These are phyloP conservation scores for Cremastinae sp. DNA, from an alignment of 2,888 invertebrate species.

Conservation along the genomic window DNA sequence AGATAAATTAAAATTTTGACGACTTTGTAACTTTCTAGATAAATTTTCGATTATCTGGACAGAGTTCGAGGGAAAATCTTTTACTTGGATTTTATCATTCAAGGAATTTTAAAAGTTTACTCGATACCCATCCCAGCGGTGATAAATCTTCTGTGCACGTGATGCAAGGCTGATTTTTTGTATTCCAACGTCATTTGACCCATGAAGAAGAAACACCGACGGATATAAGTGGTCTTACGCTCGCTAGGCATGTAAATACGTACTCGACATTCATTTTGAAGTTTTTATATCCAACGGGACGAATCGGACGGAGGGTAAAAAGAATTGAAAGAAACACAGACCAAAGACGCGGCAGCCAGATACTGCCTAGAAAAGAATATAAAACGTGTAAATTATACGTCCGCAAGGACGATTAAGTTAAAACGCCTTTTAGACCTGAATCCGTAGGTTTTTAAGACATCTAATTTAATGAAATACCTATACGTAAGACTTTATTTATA, in stretches of 20 bases:
- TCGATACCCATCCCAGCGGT: too few relatives aligned
- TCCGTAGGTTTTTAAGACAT: conserved; percentile 54
- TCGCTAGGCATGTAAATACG: conserved; percentile 2
- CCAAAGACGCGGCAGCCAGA: conserved; percentile 75
- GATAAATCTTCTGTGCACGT: too few relatives aligned
- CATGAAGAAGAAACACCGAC: neutral
- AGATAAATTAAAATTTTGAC: too few relatives aligned
- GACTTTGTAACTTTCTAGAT: too few relatives aligned
- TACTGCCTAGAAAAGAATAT: conserved; percentile 66
- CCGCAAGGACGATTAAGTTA: conserved; percentile 35
- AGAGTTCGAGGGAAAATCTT: too few relatives aligned
- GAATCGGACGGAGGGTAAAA: conserved; percentile 13
- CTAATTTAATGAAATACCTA: conserved; percentile 65
- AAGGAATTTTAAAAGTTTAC: too few relatives aligned
- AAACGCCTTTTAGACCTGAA: conserved; percentile 45
- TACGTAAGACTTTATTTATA: conserved; percentile 74
- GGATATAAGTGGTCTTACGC: neutral
- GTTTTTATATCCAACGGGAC: conserved; percentile 31
- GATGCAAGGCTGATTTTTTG: neutral
- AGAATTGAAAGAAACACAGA: conserved; percentile 60
- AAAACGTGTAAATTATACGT: conserved; percentile 33
- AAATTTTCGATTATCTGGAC: too few relatives aligned
- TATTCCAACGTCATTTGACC: neutral
- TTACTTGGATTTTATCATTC: too few relatives aligned
- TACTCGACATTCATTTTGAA: conserved; percentile 33